Conservation (phyloP, 2,797 vertebrate genomes). For the Potorous gilbertii region DNA sequence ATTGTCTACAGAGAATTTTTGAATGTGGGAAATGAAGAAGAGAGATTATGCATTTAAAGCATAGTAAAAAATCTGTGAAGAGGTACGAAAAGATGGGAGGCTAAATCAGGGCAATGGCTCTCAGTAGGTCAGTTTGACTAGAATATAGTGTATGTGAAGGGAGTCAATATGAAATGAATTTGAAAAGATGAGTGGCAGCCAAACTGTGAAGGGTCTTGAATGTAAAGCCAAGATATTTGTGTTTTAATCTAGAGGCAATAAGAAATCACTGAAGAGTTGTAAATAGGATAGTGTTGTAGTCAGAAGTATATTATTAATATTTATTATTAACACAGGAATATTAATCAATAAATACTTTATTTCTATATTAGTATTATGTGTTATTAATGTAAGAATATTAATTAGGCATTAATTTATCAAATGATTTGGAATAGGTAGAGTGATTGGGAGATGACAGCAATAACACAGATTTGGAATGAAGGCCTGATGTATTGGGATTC, state of each 20-base stretch:
- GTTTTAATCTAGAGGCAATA: background rate
- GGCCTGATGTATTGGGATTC: background rate
- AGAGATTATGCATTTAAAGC: background rate
- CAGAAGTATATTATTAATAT: background rate
- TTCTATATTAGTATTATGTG: no score
- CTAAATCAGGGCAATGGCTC: background rate
- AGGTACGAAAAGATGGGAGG: background rate
- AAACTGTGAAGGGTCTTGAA: constrained; percentile 1
- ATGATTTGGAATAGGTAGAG: background rate
- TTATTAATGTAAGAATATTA: background rate
- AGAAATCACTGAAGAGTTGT: background rate
- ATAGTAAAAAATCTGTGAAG: background rate
- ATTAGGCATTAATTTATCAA: background rate
- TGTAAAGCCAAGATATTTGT: background rate
- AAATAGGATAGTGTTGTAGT: background rate
- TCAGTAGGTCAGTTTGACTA: background rate
- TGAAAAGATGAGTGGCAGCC: background rate
- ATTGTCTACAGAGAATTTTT: background rate
- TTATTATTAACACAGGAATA: no score
- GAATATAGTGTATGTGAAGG: background rate
- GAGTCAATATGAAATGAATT: background rate
- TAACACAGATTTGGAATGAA: background rate
- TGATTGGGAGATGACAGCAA: background rate
- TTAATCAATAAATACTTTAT: background rate
- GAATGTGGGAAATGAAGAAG: background rate